Conservation (phyloP, 1,140 invertebrate species). For the Metaphire vulgaris region DNA sequence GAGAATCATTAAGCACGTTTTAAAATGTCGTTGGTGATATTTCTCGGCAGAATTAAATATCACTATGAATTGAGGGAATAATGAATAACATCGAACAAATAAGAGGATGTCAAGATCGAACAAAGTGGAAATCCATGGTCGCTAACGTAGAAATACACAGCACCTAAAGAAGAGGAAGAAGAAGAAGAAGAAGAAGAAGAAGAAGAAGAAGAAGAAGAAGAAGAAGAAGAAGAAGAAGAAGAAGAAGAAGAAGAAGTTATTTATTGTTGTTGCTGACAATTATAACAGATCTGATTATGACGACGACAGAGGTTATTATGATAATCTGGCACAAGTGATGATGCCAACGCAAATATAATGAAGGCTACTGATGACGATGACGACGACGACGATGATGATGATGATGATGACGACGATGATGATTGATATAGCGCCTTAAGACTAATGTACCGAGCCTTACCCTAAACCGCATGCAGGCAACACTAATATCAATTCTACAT, state of each 20-base stretch:
- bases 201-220: constrained; percentile 9
- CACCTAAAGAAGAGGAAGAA: too few species aligned
- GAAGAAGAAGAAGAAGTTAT: not conserved
- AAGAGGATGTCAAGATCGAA: not conserved
- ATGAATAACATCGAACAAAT: not conserved
- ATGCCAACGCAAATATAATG: not conserved
- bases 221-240: constrained; percentile 13
- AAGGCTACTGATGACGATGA: not conserved
- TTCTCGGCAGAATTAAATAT: not conserved
- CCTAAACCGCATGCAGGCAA: too few species aligned
- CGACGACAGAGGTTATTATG: not conserved
- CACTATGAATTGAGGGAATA: not conserved
- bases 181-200: constrained; percentile 16
- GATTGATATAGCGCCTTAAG: not conserved
- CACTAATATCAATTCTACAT: not conserved
- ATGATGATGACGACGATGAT: not conserved
- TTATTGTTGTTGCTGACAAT: not conserved
- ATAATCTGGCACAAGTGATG: not conserved
- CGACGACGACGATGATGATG: not conserved
- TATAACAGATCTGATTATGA: not conserved
- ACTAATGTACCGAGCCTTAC: too few species aligned
- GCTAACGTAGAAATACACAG: too few species aligned
- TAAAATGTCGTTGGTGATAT: not conserved
- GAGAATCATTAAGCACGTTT: too few species aligned
- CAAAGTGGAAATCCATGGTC: not conserved